These are phyloP conservation scores for Ruditapes philippinarum DNA, from an alignment of 1,140 invertebrate genomes.

Conservation along the genomic window DNA sequence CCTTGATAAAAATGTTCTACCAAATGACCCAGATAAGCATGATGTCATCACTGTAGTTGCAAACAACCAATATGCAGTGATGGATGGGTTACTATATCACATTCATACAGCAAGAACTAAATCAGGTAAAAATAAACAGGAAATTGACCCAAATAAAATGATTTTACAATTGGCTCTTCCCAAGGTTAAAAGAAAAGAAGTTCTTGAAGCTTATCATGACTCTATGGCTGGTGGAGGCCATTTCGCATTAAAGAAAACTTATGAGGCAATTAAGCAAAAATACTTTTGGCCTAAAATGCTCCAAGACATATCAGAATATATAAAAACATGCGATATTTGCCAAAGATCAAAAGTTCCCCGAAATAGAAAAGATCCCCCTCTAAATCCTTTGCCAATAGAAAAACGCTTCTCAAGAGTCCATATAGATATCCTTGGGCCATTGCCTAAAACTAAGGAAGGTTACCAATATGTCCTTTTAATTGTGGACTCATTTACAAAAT, in stretches of 20 bases:
- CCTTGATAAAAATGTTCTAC: conserved; percentile 6
- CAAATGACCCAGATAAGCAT: conserved; percentile 17
- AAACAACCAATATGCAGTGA: conserved; percentile 59
- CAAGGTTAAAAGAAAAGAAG: conserved; percentile 35
- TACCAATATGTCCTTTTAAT: conserved; percentile 68
- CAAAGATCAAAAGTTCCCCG: conserved; percentile 72
- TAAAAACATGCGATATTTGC: conserved; percentile 71
- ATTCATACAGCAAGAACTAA: conserved; percentile 60
- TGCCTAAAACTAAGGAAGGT: no score
- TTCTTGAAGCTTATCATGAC: conserved; percentile 71
- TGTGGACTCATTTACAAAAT: conserved; percentile 69
- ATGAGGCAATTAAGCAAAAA: conserved; percentile 56
- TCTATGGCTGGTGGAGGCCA: conserved; percentile 67
- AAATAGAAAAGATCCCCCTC: no score
- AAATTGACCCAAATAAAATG: neutral
- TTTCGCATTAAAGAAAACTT: conserved; percentile 68
- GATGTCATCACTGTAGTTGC: conserved; percentile 9
- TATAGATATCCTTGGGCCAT: no score
- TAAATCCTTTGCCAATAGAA: no score
- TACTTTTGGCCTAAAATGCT: conserved; percentile 73
- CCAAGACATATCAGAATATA: conserved; percentile 65
- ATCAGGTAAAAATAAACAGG: neutral
- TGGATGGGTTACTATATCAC: conserved; percentile 69
- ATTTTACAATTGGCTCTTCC: conserved; percentile 63
- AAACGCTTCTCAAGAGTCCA: no score